These are phyloP conservation scores for Caenorhabditis angaria DNA, from an alignment of 2,888 invertebrate species.

Conservation along the genomic window DNA sequence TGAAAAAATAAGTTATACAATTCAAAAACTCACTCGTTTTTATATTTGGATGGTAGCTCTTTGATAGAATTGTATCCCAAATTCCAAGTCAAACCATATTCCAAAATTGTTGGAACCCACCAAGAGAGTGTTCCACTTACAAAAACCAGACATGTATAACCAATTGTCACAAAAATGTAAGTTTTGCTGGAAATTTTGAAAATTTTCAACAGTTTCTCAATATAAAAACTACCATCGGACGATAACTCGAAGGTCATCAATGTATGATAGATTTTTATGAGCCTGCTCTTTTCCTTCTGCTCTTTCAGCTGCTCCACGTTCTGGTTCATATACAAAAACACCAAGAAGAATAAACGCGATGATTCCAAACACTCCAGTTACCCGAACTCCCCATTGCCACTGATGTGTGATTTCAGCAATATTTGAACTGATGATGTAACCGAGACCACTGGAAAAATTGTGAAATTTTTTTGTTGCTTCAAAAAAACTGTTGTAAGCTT, in stretches of 20 bases:
- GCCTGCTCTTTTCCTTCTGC: constrained; percentile 25
- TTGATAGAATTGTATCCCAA: constrained; percentile 32
- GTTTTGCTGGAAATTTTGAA: constrained; percentile 78
- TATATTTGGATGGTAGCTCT: constrained; percentile 15
- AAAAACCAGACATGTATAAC: constrained; percentile 96
- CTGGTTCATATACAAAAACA: constrained; percentile 65
- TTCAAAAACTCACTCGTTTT: constrained; percentile 27
- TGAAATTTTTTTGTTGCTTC: too few species aligned
- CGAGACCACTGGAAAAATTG: constrained; percentile 44
- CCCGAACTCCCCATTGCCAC: constrained; percentile 49
- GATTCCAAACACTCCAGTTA: constrained; percentile 30
- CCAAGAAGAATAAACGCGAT: constrained; percentile 32
- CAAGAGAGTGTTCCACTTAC: constrained; percentile 82
- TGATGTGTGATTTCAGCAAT: constrained; percentile 19
- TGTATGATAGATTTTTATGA: constrained; percentile 31
- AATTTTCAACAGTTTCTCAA: not conserved
- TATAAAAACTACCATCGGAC: constrained; percentile 48
- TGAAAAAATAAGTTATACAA: too few species aligned
- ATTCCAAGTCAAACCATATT: constrained; percentile 51
- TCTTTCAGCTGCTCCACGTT: constrained; percentile 60
- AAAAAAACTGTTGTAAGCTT: too few species aligned
- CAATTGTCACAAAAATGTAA: constrained; percentile 90
- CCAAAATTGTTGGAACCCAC: constrained; percentile 77
- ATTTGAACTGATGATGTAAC: constrained; percentile 51
- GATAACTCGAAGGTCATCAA: constrained; percentile 39